Evolutionary conservation across 2,113 vertebrate species (phyloP), one percentile per base, ranked within the genome.

Genomic region (Hydrolagus affinis): DNA sequence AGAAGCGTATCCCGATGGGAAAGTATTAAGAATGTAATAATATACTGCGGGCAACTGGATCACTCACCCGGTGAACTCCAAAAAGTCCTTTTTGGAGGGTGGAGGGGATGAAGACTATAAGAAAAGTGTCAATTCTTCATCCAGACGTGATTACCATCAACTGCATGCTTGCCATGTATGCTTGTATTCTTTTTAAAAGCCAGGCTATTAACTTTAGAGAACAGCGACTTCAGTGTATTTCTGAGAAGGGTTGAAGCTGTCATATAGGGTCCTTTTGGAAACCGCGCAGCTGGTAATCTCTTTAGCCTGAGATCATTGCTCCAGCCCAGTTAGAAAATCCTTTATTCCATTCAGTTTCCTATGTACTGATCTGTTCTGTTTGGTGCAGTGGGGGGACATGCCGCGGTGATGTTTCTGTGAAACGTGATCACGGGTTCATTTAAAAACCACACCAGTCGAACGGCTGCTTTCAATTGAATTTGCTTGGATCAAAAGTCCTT

Each of bases 141-240:
- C 44, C 30, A 74, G 28, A 74, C 30, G 11, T 74, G 72, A 74
- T 8, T 32, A 6, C 30, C 25, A 44, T 74, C 44, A 74, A 32
- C 44, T 74, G 30, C 30, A 44, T 74, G 30, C 30, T 44, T 74
- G 14, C 19, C 14, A 74, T 74, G 30, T 32, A 74, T 15, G 72
- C 72, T 74, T 74, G 30, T 74, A 74, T 74, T 74, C 72, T 74
- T 6, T n/a, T 74, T 73, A 73, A 73, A 73, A 73, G 71, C 71
- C 14, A 30, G n/a, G 70, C 12, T 32, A 30, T 74, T 30, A 19
- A 32, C 72, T 74, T 74, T 74, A 44, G 72, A 44, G 30, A 74
- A 44, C 30, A 72, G 70, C 17, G 15, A 44, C 72, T 11, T 30
- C 44, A 44, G 32, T 32, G 19, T 1, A 74, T 74, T 44, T 74